Conservation (phyloP, 2,888 invertebrate genomes). For the Drosophila maculinotata region DNA sequence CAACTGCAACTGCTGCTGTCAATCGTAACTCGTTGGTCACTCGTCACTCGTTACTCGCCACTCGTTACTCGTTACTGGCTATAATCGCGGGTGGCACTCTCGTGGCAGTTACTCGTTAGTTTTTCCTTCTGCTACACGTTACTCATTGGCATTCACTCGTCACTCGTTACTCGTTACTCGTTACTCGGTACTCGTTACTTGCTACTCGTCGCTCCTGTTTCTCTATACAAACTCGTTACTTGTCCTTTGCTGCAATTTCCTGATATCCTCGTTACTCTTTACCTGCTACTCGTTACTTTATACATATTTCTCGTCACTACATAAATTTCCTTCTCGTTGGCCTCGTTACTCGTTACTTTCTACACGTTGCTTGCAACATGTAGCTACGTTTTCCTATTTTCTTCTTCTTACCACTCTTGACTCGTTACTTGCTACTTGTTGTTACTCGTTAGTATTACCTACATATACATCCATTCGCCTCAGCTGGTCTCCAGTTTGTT, state of each 20-base stretch:
- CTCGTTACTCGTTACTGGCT: background rate
- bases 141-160: background rate
- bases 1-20: background rate
- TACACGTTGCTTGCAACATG: background rate
- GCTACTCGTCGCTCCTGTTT: background rate
- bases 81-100: background rate
- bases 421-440: background rate
- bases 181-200: background rate
- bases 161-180: background rate
- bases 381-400: no score
- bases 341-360: no score
- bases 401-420: no score
- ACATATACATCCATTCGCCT: no score
- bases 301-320: no score
- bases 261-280: no score
- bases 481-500: constrained; percentile 1
- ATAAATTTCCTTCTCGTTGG: no score
- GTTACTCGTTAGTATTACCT: background rate
- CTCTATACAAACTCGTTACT: no score
- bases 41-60: background rate
- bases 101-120: background rate
- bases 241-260: no score
- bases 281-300: no score
- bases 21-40: background rate
- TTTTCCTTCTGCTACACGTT: background rate